Base-by-base conservation (phyloP, 2,888 invertebrate genomes). In the Thereva nobilitata region DNA sequence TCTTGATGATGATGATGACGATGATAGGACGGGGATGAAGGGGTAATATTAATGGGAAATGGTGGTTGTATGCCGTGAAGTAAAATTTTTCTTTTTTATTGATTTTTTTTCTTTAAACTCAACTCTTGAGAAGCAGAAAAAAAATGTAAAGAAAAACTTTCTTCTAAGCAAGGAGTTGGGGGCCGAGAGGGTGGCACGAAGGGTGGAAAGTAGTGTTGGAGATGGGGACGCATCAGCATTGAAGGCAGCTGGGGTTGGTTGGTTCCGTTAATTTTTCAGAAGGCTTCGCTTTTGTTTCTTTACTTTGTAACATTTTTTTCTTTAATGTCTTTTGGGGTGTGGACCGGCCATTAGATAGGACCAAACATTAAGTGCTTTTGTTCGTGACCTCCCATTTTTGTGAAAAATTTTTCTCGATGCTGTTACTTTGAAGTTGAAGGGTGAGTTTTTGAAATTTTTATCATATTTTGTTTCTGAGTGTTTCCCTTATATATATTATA, bases 11-110 rank as follows among this genome's bases (percentile, higher is more conserved):
- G 23, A 23, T 59, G 59, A 59, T 59, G 59, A 59, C 47, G 59
- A 59, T 47, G 10, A 59, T 59, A 38, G 59, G 59, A 59, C 49
- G 59, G 59, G 59, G 12, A 54, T 47, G 59, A 59, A 59, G 59
- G 59, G 59, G 59, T 59, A 59, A 59, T 59, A 47, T 59, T 59
- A 59, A 59, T 59, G 35, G 59, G 59, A 38, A 47, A 59, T 47
- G 59, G 59, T 47, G 49, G 59, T 49, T 38, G 47, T 59, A 59
- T 49, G 45, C 38, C 49, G 59, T 7, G 37, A 47, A 45, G 49
- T 7, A 54, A 54, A 40, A 52, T 55, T 55, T 59, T 59, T 56
- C 35, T 35, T 56, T 23, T 34, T n/a, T n/a, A 7, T 59, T 59
- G 47, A 59, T 59, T 59, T 45, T 9, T n/a, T 59, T 59, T 59